Conservation (phyloP, 2,797 vertebrate genomes). For the Poecilia velifera region DNA sequence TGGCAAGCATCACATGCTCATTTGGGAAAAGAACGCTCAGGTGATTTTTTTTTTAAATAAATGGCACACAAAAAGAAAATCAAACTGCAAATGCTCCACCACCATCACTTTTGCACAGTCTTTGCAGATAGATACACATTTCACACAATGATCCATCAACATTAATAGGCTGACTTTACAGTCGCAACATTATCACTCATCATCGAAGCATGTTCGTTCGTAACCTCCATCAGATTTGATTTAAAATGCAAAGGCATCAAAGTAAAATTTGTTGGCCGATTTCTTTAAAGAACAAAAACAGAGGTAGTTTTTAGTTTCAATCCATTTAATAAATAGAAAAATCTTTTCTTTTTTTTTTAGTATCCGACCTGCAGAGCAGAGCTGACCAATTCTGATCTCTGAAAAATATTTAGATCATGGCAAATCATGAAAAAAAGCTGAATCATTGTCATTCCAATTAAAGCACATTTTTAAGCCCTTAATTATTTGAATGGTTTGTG, state of each 20-base stretch:
- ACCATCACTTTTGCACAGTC: neutral
- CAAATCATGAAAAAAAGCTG: neutral
- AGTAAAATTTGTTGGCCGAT: neutral
- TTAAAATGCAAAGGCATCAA: neutral
- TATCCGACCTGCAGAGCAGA: neutral
- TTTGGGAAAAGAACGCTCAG: slow-evolving; percentile 12
- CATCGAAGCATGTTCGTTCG: neutral
- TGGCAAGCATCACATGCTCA: neutral
- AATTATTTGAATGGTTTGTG: neutral
- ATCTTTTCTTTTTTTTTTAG: no score
- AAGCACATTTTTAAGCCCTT: neutral
- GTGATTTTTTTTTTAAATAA: neutral
- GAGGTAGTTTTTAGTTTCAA: neutral
- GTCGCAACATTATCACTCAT: no score
- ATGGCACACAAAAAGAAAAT: neutral
- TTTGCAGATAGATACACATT: neutral
- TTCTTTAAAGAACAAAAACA: neutral
- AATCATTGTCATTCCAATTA: neutral
- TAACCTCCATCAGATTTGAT: neutral
- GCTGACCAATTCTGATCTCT: neutral
- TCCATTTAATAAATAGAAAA: neutral
- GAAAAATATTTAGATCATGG: neutral
- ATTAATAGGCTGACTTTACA: neutral
- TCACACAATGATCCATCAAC: neutral
- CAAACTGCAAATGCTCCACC: neutral